Base-by-base conservation (phyloP, 1,140 invertebrate species). In the Drosophila fuyamai region DNA sequence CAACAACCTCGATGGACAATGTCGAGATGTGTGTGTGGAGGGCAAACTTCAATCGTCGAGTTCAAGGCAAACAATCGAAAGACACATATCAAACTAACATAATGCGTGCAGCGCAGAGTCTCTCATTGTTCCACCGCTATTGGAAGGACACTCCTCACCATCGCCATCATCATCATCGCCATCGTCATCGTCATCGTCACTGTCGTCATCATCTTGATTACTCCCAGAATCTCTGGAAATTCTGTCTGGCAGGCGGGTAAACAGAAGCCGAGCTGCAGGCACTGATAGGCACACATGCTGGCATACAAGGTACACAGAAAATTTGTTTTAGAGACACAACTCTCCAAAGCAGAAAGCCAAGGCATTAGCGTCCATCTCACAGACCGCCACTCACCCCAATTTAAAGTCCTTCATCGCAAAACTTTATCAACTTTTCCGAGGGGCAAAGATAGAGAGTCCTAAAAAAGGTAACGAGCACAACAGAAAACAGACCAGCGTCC, bases 61-160 rank as follows among this genome's bases (percentile, higher is more conserved):
- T 88, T 82, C 71, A 82, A 86, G 71, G 77, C 83, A 86, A 86
- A 86, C 82, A 82, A 47, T 77, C 51, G 62, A 78, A 76, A 88
- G 79, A 88, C 71, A 88, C 79, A 88, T 76, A 88, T 88, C 82
- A 88, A 88, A 76, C 70, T 76, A 79, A 53, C 79, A 82, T 82
- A 79, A 76, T 88, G 79, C 65, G 63, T 85, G 38, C 44, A 55
- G 51, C 67, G 50, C 40, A 27, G 48, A 43, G 59, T 65, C 60
- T 71, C 43, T 48, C 63, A 77, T 63, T 65, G 70, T 68, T 68
- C 36, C 71, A 38, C 35, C 54, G 44, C 46, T 51, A 56, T 44
- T 10, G 32, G 38, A 5, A 18, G 60, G 60, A 23, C 29, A 18
- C 38, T 43, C 6, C 60, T 57, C 50, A 8, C 10, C 35, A 18